Evolutionary conservation across 2,113 vertebrate genomes (phyloP), one percentile per base, ranked within the genome.

Genomic region (Peromyscus leucopus): DNA sequence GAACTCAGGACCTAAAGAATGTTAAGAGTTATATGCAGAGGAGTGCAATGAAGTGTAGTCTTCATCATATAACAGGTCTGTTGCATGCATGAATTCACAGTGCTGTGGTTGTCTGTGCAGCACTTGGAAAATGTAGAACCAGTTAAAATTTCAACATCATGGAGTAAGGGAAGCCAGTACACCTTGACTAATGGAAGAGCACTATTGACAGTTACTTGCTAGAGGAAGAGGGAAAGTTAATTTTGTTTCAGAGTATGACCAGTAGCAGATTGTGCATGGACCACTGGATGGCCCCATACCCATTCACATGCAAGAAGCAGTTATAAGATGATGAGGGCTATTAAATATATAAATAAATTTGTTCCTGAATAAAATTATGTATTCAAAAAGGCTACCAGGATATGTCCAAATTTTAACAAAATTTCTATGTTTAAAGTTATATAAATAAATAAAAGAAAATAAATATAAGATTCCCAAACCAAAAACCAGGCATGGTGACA

Each of bases 161-260:
- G n/a, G 15, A 0, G 13, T 7, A 84, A 1, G 4, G 21, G 1
- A 1, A 84, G 6, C 8, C 42, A 63, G n/a, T 13, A 28, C 22
- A 42, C 22, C n/a, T 65, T 42, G 15, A 28, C 15, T 65, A 63
- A 42, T 42, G 4, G 39, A 85, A 12, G 15, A 63, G 0, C 57
- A 15, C n/a, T 19, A 31, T 28, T 63, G 16, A 8, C 1, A 63
- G 2, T 63, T 46, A 12, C 1, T 75, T 28, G 1, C n/a, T 42
- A 9, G 7, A 10, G 39, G 15, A 65, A 7, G 59, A 65, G 13
- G 24, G n/a, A 42, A 3, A 11, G 15, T 31, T 63, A 17, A 7
- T 26, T 26, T 19, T 46, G 26, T 42, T 61, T 61, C 22, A n/a
- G 3, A 2, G 1, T 17, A 63, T 28, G 24, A 17, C 22, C n/a